phyloP scores from a whole-genome alignment of 2,113 vertebrate genomes.

The Elaphurus davidianus region DNA sequence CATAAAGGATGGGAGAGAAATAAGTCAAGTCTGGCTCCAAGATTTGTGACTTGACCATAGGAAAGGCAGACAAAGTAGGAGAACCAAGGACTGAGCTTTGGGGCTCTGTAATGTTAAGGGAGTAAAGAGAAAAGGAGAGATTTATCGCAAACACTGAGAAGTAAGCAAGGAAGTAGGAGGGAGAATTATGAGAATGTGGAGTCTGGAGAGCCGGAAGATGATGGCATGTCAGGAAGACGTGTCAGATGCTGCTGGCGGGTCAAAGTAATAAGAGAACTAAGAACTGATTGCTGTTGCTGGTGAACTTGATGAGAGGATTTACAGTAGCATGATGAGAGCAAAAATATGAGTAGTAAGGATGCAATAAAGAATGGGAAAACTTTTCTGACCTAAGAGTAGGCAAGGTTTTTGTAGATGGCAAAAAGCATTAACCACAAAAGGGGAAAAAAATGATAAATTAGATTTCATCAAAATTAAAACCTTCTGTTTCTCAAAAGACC shows the following conservation, averaged over 20 bases:
- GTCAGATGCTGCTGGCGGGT: not conserved
- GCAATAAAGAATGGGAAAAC: not conserved
- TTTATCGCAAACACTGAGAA: not conserved
- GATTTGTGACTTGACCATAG: not conserved
- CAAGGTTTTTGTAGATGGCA: not conserved
- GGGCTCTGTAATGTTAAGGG: not conserved
- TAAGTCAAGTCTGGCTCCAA: not conserved
- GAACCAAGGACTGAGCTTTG: not conserved
- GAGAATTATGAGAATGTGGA: not conserved
- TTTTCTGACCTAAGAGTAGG: not conserved
- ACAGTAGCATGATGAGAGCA: not conserved
- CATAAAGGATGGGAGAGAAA: not conserved
- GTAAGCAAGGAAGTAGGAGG: not conserved
- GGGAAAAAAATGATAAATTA: not conserved
- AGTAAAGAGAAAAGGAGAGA: not conserved
- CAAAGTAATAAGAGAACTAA: not conserved
- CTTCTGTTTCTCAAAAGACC: not conserved
- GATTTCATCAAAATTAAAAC: not conserved
- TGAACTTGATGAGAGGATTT: not conserved
- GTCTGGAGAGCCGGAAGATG: not conserved
- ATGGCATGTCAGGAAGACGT: too few relatives aligned
- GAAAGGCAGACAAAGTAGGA: not conserved
- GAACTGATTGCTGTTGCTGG: not conserved
- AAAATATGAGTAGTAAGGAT: not conserved
- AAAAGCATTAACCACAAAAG: not conserved